These are phyloP conservation scores for Zaprionus nigranus DNA, from an alignment of 1,140 invertebrate species.

Conservation along the genomic window DNA sequence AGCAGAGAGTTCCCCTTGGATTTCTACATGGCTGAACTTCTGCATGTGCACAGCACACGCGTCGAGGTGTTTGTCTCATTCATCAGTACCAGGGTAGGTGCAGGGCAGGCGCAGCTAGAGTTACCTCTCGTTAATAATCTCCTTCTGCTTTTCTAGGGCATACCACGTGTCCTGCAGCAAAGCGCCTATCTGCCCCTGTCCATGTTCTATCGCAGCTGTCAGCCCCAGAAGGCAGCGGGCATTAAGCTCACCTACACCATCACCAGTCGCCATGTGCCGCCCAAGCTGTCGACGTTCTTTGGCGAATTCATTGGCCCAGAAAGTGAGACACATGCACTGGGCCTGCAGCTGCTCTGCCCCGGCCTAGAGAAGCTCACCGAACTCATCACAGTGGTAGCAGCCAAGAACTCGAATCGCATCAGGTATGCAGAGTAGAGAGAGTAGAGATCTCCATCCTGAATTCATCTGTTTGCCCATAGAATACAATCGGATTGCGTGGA, in stretches of 20 bases:
- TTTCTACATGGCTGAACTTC: constrained; percentile 70
- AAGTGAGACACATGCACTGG: constrained; percentile 69
- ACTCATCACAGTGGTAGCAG: constrained; percentile 75
- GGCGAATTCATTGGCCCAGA: constrained; percentile 64
- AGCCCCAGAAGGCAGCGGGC: constrained; percentile 74
- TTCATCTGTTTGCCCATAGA: constrained; percentile 28
- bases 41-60: constrained; percentile 64
- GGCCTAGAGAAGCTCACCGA: constrained; percentile 67
- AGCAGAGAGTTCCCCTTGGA: constrained; percentile 56
- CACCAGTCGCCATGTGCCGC: constrained; percentile 58
- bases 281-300: constrained; percentile 71
- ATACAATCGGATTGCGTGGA: constrained; percentile 80
- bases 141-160: constrained; percentile 51
- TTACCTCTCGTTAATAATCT: neutral
- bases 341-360: constrained; percentile 67
- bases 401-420: constrained; percentile 80
- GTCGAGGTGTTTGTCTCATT: constrained; percentile 73
- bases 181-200: constrained; percentile 64
- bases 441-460: neutral
- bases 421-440: constrained; percentile 31
- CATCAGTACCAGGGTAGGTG: constrained; percentile 63
- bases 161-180: constrained; percentile 71
- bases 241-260: constrained; percentile 80
- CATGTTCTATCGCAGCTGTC: constrained; percentile 72
- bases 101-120: neutral